Conservation (phyloP, 2,113 vertebrate species). For the Gavialis gangeticus region DNA sequence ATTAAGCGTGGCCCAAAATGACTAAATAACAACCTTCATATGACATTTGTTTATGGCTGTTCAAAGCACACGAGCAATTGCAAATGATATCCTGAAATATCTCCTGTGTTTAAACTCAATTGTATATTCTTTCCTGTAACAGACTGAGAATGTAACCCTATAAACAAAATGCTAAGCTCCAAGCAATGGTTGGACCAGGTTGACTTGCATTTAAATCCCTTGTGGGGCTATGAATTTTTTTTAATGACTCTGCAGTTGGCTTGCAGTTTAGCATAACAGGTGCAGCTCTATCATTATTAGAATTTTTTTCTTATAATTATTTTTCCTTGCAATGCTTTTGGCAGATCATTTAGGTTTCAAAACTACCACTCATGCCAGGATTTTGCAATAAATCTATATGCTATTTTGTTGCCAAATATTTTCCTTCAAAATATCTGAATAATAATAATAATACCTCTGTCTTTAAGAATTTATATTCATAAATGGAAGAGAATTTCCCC, state of each 20-base stretch:
- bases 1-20: neutral
- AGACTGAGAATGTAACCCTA: neutral
- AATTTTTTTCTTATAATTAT: conserved; percentile 37
- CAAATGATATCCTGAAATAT: neutral
- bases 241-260: conserved; percentile 8
- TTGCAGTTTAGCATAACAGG: conserved; percentile 17
- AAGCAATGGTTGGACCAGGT: neutral
- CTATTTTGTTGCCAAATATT: neutral
- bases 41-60: neutral
- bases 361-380: conserved; percentile 23
- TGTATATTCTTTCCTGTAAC: neutral
- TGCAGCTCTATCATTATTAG: neutral
- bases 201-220: conserved; percentile 1
- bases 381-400: conserved; percentile 8
- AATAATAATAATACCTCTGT: neutral
- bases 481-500: conserved; percentile 31
- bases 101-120: neutral
- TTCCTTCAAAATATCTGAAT: conserved; percentile 1
- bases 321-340: conserved; percentile 22
- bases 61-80: neutral
- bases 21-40: neutral
- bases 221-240: neutral
- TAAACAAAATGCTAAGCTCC: neutral
- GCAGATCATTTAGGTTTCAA: conserved; percentile 14
- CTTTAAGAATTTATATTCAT: neutral